A percentile compares a stretch with the other conserved stretches of the same genome.
These are phyloP conservation scores for Acanthurus tractus DNA, from an alignment of 2,797 vertebrate genomes.

Conservation along the genomic window DNA sequence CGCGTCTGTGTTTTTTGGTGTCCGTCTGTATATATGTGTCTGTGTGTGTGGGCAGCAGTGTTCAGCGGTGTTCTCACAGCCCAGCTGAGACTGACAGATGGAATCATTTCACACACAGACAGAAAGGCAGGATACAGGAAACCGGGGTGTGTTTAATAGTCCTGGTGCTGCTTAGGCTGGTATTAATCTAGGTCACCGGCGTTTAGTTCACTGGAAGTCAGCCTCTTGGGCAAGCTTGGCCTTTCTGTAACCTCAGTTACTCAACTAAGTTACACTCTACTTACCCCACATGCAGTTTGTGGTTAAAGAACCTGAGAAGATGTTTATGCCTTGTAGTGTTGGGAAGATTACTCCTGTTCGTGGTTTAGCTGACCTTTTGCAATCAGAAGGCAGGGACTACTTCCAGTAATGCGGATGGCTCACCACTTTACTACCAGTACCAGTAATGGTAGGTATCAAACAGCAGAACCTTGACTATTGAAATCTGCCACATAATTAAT, in stretches of 20 bases:
- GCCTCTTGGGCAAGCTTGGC: constrained; percentile 73
- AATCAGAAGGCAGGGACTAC: constrained; percentile 2
- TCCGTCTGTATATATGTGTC: constrained; percentile 43
- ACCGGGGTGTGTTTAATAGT: constrained; percentile 75
- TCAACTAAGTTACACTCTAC: constrained; percentile 57
- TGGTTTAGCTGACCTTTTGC: constrained; percentile 12
- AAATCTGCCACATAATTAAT: no score
- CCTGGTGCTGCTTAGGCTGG: constrained; percentile 72
- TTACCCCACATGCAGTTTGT: constrained; percentile 40
- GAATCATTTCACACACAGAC: constrained; percentile 83
- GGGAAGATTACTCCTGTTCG: constrained; percentile 22
- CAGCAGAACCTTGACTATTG: no score
- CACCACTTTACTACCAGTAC: no score
- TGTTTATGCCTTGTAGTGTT: constrained; percentile 18
- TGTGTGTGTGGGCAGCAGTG: constrained; percentile 37
- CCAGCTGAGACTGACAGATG: constrained; percentile 85
- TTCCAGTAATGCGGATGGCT: constrained; percentile 7
- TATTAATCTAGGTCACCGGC: constrained; percentile 82
- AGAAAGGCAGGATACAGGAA: constrained; percentile 82
- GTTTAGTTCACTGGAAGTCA: constrained; percentile 60
- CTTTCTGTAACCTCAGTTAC: constrained; percentile 74
- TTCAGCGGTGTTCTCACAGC: constrained; percentile 74
- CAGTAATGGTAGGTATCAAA: no score
- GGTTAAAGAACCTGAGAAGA: constrained; percentile 39
- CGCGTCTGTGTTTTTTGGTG: constrained; percentile 70